These are phyloP conservation scores for Cyclina sinensis DNA, from an alignment of 1,140 invertebrate genomes.

Conservation along the genomic window DNA sequence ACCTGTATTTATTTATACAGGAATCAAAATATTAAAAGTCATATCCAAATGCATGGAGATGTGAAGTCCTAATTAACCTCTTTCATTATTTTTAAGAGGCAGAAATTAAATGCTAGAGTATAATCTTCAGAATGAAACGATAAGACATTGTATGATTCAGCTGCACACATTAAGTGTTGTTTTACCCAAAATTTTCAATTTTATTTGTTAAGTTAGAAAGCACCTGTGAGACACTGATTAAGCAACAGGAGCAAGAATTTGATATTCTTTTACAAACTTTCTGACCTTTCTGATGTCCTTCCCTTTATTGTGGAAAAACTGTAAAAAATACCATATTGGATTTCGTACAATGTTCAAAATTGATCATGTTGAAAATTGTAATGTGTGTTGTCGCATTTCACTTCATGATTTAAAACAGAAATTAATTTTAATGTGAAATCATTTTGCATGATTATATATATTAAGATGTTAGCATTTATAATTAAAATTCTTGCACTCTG, in stretches of 20 bases:
- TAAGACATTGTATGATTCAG: neutral
- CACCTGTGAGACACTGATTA: conserved; percentile 29
- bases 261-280: neutral
- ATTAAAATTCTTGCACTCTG: conserved; percentile 62
- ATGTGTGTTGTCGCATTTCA: conserved; percentile 49
- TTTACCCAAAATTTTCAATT: neutral
- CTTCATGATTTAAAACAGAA: conserved; percentile 26
- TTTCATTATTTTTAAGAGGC: no score
- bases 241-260: conserved; percentile 20
- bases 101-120: no score
- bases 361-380: conserved; percentile 48
- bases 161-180: neutral
- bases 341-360: conserved; percentile 17
- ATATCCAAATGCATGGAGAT: no score
- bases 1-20: no score
- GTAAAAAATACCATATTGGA: neutral
- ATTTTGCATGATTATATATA: conserved; percentile 42
- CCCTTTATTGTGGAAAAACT: neutral
- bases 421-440: conserved; percentile 50
- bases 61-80: no score
- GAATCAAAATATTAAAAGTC: no score
- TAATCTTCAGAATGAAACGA: no score
- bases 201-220: neutral
- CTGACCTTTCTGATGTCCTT: conserved; percentile 29
- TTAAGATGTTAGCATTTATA: conserved; percentile 61